Evolutionary conservation across 2,113 vertebrate genomes (phyloP).

Genomic region (Donacobius atricapilla): DNA sequence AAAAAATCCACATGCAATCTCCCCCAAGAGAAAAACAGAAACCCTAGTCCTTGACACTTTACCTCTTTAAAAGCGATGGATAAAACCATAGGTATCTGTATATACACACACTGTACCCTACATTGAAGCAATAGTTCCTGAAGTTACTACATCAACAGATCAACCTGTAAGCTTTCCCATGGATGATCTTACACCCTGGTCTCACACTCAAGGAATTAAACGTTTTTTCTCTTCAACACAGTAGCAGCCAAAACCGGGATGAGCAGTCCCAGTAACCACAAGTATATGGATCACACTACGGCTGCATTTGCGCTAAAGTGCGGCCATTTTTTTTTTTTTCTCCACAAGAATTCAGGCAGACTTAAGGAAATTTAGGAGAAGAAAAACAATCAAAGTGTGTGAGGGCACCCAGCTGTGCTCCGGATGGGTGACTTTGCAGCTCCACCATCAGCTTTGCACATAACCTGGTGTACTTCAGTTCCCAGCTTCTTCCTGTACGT

Average conservation of each 20-base stretch:
- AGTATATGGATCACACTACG: not conserved
- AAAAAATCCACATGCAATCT: not conserved
- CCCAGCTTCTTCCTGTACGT: not conserved
- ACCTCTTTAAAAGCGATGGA: not conserved
- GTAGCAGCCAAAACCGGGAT: not conserved
- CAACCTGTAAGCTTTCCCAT: not conserved
- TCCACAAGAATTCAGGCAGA: not conserved
- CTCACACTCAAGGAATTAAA: not conserved
- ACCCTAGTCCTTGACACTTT: not conserved
- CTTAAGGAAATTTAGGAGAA: not conserved
- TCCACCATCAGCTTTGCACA: not conserved
- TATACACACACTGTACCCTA: not conserved
- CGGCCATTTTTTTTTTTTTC: not conserved
- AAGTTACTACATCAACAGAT: not conserved
- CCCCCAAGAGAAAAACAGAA: not conserved
- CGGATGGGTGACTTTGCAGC: rapidly evolving
- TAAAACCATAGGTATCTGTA: not conserved
- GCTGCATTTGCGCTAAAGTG: not conserved
- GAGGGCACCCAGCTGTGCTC: not conserved
- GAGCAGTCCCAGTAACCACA: not conserved
- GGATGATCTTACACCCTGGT: not conserved
- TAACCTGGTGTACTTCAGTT: not conserved
- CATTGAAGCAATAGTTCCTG: not conserved
- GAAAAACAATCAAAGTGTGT: not conserved
- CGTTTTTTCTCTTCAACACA: not conserved